phyloP scores from a whole-genome alignment of 2,888 invertebrate species.

The Agrotis exclamationis region DNA sequence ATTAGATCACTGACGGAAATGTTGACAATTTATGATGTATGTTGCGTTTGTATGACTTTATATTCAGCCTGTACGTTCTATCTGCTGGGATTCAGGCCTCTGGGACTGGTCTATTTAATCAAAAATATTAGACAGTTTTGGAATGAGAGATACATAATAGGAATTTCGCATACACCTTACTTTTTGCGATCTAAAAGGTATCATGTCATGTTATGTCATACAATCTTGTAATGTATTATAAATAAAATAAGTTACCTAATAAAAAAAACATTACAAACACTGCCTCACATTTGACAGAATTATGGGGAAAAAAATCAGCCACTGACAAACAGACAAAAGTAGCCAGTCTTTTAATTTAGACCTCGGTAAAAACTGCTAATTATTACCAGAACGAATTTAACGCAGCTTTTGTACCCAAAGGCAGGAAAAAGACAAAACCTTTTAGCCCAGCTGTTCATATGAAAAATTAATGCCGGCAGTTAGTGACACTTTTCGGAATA shows the following conservation, averaged over 20 bases:
- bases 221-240: no score
- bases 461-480: conserved; percentile 57
- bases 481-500: conserved; percentile 49
- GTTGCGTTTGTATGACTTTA: neutral
- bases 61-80: neutral
- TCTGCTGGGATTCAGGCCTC: neutral
- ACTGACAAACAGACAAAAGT: no score
- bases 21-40: neutral
- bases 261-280: no score
- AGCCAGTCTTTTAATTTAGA: neutral
- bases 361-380: neutral
- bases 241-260: no score
- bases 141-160: no score
- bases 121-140: no score
- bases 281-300: no score
- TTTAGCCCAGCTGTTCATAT: conserved; percentile 51
- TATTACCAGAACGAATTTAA: conserved; percentile 17
- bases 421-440: conserved; percentile 49
- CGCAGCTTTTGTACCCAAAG: conserved; percentile 14
- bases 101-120: no score
- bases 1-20: conserved; percentile 31
- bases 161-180: no score
- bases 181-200: no score
- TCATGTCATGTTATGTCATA: no score
- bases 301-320: no score